Evolutionary conservation across 2,113 vertebrate genomes (phyloP), one percentile per base, ranked within the genome.

Genomic region (Platysteira castanea): DNA sequence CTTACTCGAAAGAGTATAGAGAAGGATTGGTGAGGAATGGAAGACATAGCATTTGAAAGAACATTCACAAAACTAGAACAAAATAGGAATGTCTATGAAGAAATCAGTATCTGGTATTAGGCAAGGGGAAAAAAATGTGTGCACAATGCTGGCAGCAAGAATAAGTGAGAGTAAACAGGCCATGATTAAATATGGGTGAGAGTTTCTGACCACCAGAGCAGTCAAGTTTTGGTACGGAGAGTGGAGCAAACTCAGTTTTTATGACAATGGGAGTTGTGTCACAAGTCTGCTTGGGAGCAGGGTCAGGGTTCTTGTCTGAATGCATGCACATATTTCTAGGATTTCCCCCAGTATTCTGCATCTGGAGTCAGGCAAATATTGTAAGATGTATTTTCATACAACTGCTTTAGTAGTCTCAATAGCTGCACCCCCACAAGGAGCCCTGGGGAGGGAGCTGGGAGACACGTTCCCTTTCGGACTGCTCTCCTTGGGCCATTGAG

Each of bases 311-410:
- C 24, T 69, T 78, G 8, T 63, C 41, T 16, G 17, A 78, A n/a
- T 2, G 0, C 13, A 9, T 54, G 20, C 19, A 35, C 9, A 63
- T 59, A 30, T 4, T 26, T 84, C 0, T 0, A 46, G 37, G 33
- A 79, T 7, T 63, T 63, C 21, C 8, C 20, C 6, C 4, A 13
- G 1, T 39, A 9, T 23, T 87, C 11, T 30, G 30, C 52, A 11
- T 53, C 21, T 11, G 4, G 47, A 71, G 24, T 9, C 44, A 49
- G 61, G 57, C 27, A 60, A 27, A 11, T 56, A 11, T 9, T 46
- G 15, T 56, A 11, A 82, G 39, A 33, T 41, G 8, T 22, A 14
- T 19, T 84, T 87, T 81, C 3, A 37, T 71, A 59, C 17, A 39
- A 1, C 20, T 82, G 19, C 26, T 81, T 49, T 21, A 28, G 7